These are phyloP conservation scores for Lacerta viridis DNA, from an alignment of 2,797 vertebrate genomes.

Conservation along the genomic window DNA sequence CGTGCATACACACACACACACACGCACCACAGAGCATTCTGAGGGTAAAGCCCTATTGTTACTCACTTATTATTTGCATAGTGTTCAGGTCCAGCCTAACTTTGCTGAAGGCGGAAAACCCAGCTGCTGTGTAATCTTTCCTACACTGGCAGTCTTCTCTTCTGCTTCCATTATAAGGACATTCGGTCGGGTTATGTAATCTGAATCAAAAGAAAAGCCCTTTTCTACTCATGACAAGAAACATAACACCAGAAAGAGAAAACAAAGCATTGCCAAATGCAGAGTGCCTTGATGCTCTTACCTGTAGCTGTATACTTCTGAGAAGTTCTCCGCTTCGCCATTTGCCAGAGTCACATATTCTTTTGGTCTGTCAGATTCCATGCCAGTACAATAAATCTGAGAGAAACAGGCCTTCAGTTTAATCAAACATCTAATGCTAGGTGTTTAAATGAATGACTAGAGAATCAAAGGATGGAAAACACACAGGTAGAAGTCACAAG, in stretches of 20 bases:
- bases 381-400: constrained; percentile 94
- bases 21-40: background rate
- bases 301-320: constrained; percentile 97
- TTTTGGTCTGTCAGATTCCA: constrained; percentile 91
- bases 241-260: constrained; percentile 19
- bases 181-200: constrained; percentile 94
- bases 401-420: constrained; percentile 36
- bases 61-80: constrained; percentile 97
- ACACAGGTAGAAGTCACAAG: background rate
- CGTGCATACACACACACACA: background rate
- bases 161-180: constrained; percentile 91
- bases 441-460: background rate
- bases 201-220: constrained; percentile 78
- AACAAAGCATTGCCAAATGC: background rate
- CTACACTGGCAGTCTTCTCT: constrained; percentile 92
- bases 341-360: constrained; percentile 92
- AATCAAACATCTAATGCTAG: background rate
- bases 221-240: constrained; percentile 63
- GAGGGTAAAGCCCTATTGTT: constrained; percentile 60
- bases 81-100: constrained; percentile 91
- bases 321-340: constrained; percentile 94
- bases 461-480: constrained; percentile 40
- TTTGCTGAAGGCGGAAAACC: constrained; percentile 93
- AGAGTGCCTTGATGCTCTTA: constrained; percentile 72
- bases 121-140: constrained; percentile 92